Base-by-base conservation (phyloP, 2,888 invertebrate genomes). In the Drosophila pegasa region DNA sequence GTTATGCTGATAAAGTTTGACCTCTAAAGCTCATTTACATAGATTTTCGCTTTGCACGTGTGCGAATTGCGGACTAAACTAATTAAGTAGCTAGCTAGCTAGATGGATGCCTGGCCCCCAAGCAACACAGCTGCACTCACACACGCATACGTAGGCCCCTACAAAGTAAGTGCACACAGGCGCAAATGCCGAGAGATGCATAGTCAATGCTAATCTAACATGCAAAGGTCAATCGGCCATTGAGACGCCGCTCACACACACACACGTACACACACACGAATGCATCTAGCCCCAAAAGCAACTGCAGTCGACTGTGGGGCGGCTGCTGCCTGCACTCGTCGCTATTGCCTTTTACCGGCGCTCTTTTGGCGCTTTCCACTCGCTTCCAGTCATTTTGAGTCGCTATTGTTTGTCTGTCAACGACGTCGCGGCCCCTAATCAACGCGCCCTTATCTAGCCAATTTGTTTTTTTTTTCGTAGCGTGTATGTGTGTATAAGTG, bases 171-270 rank as follows among this genome's bases (percentile, higher is more conserved):
- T 27, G 31, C 22, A 14, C 16, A 33, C 35, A 40, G 22, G 16
- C 33, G 18, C 48, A 9, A 10, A 33, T 43, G 41, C 16, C n/a
- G n/a, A 65, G 20, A 55, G 38, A 69, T 61, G 61, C 52, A 58
- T 48, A 66, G 69, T 85, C 80, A 86, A 79, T 82, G 85, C 78
- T 89, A 86, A 89, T 89, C 83, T 86, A 86, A 70, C 78, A 73
- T 83, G 76, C 80, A 88, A 86, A 86, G 89, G 86, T 86, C 89
- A 86, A 86, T 86, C 89, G 89, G 87, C 80, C 88, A 85, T 74
- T 77, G 85, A 81, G 60, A 73, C 75, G 57, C 67, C 41, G 33
- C 37, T 35, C 31, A 58, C 43, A 51, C 25, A 18, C 20, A 57
- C 35, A 47, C 16, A 31, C 51, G 38, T 14, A 48, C 35, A 58